Evolutionary conservation across 2,888 invertebrate genomes (phyloP), one percentile per base, ranked within the genome.

Genomic region (Platycnemis pennipes): DNA sequence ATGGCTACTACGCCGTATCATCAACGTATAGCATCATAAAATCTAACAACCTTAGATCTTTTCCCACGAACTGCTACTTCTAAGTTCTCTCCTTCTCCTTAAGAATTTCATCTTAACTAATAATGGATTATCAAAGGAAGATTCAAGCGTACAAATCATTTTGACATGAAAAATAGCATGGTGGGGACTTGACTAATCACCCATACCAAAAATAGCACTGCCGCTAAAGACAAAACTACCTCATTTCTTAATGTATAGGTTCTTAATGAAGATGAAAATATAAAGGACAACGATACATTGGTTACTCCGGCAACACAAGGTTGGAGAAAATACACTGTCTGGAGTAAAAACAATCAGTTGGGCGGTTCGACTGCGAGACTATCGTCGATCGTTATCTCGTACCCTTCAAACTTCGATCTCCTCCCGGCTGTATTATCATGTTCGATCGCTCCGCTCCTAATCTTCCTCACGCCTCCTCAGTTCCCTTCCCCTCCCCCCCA

Each of bases 391-490:
- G 26, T 37, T 63, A 91, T 63, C 91, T 91, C 44, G 8, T 42
- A 91, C n/a, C 63, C 63, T 63, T 91, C 91, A 44, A 44, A 44
- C 44, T 42, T 63, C 63, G 49, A 63, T 91, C 91, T 42, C 26
- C 8, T 44, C 63, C 44, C 44, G 77, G 5, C 37, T 91, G 31
- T 44, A 63, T 91, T 91, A 91, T 91, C 91, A 19, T 56, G 63
- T 63, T 37, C 63, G 69, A 91, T 91, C 91, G 53, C 77, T 77
- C 77, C 77, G 37, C 77, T 77, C 77, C 77, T 77, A 77, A 77
- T 77, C 77, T 77, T 42, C 88, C 88, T 16, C n/a, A n/a, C 49
- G 49, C 37, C 89, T 42, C 31, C 19, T 53, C 0, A 26, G 4
- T 1, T 26, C 44, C 26, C 87, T 87, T 44, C 88, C 0, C 46